Percentiles rank a stretch among this genome's conserved stretches.
phyloP scores from a whole-genome alignment of 2,888 invertebrate species.

The Drosophila borborema region DNA sequence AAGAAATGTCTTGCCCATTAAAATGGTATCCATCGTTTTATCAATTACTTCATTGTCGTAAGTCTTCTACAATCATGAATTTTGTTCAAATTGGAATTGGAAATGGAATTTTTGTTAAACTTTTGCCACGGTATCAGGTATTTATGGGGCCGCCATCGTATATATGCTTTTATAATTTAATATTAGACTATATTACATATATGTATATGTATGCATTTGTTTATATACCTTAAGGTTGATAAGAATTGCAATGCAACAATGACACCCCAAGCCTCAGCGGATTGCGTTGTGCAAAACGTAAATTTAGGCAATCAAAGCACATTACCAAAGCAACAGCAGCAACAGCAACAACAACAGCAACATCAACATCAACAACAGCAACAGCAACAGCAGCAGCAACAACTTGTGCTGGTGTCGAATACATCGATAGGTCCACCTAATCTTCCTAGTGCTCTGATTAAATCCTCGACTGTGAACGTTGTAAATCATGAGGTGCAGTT shows the following conservation, averaged over 20 bases:
- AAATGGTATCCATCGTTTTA: too few relatives aligned
- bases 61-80: too few relatives aligned
- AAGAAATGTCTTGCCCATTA: too few relatives aligned
- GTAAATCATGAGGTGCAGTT: slow-evolving; percentile 44
- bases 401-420: slow-evolving; percentile 51
- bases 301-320: slow-evolving; percentile 78
- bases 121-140: too few relatives aligned
- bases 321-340: slow-evolving; percentile 54
- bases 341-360: slow-evolving; percentile 48
- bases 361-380: slow-evolving; percentile 55
- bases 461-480: slow-evolving; percentile 59
- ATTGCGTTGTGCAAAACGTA: slow-evolving; percentile 69
- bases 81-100: too few relatives aligned
- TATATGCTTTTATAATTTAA: too few relatives aligned
- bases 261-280: slow-evolving; percentile 44
- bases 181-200: too few relatives aligned
- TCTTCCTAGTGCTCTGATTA: slow-evolving; percentile 60
- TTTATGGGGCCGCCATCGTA: too few relatives aligned
- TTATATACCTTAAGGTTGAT: slow-evolving; percentile 85
- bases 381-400: slow-evolving; percentile 49
- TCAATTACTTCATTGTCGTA: too few relatives aligned
- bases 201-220: background rate
- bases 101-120: too few relatives aligned
- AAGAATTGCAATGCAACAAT: slow-evolving; percentile 90
- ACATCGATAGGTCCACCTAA: slow-evolving; percentile 49